These are phyloP conservation scores for Scotopteryx bipunctaria DNA, from an alignment of 2,888 invertebrate genomes.

Conservation along the genomic window DNA sequence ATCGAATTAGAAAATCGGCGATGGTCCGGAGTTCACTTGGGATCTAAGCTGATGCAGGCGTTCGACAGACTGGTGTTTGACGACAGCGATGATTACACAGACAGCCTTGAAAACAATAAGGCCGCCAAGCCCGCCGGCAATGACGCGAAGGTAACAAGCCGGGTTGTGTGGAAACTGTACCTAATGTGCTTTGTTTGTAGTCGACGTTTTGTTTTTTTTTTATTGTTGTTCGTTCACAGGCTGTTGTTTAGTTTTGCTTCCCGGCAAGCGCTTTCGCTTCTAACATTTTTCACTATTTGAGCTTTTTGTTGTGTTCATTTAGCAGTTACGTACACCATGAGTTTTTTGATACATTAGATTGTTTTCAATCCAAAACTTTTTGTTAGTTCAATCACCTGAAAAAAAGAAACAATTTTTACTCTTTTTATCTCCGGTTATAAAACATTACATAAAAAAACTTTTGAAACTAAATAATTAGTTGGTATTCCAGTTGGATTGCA, in stretches of 20 bases:
- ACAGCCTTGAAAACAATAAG: conserved; percentile 87
- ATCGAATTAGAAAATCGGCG: conserved; percentile 84
- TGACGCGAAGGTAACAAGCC: conserved; percentile 75
- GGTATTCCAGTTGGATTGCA: conserved; percentile 66
- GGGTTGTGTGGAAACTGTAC: conserved; percentile 44
- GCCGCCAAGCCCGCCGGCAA: conserved; percentile 78
- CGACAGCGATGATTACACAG: conserved; percentile 89
- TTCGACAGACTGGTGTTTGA: conserved; percentile 87
- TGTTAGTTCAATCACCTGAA: not conserved
- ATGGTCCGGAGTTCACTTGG: conserved; percentile 89
- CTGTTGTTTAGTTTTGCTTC: conserved; percentile 44
- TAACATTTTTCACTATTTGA: conserved; percentile 40
- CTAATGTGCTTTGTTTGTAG: conserved; percentile 47
- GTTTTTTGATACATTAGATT: not conserved
- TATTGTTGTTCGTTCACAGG: conserved; percentile 49
- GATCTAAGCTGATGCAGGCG: conserved; percentile 88
- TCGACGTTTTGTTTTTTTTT: conserved; percentile 46
- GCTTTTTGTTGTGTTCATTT: conserved; percentile 40
- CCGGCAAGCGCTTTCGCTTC: conserved; percentile 46
- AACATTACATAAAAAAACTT: too few relatives aligned
- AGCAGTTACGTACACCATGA: conserved; percentile 4
- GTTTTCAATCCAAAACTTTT: not conserved
- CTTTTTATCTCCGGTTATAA: too few relatives aligned
- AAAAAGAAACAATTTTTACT: not conserved
- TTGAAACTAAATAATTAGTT: conserved; percentile 2